Conservation (phyloP, 2,888 invertebrate genomes). For the Eumerus sabulonum region DNA sequence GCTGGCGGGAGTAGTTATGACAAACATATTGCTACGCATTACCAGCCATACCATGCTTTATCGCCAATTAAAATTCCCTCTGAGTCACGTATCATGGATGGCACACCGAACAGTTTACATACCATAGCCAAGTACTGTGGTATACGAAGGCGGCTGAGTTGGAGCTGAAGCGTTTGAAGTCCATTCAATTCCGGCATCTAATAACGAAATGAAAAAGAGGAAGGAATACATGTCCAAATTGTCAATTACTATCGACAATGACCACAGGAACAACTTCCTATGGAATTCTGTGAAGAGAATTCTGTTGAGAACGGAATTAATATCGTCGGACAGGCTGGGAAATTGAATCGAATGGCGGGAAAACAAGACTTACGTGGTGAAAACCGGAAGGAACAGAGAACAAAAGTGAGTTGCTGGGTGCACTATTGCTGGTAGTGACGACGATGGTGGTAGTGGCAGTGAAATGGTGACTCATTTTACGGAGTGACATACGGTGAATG, state of each 20-base stretch:
- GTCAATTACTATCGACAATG: slow-evolving; percentile 49
- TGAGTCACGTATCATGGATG: slow-evolving; percentile 37
- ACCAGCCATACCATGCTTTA: slow-evolving; percentile 34
- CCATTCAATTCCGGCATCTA: slow-evolving; percentile 2
- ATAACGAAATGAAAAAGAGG: neutral
- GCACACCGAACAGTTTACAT: neutral
- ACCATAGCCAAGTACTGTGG: neutral
- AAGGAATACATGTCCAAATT: slow-evolving; percentile 31
- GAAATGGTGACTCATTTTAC: slow-evolving; percentile 38
- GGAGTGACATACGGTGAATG: slow-evolving; percentile 36
- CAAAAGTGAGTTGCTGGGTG: neutral
- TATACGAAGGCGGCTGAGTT: neutral
- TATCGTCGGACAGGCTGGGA: neutral
- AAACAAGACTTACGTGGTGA: slow-evolving; percentile 12
- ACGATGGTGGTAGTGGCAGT: neutral
- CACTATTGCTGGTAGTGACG: neutral
- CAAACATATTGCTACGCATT: slow-evolving; percentile 29
- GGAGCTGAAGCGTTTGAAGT: neutral
- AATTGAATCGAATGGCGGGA: slow-evolving; percentile 3
- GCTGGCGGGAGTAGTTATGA: slow-evolving; percentile 12
- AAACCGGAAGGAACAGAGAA: slow-evolving; percentile 43
- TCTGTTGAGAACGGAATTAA: slow-evolving; percentile 19
- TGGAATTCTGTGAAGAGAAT: slow-evolving; percentile 7
- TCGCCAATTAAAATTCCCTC: slow-evolving; percentile 52
- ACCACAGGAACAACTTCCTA: neutral